A percentile compares a stretch with the other conserved stretches of the same genome.
Evolutionary conservation across 2,888 invertebrate species (phyloP).

Genomic region (Eupeodes latifasciatus): DNA sequence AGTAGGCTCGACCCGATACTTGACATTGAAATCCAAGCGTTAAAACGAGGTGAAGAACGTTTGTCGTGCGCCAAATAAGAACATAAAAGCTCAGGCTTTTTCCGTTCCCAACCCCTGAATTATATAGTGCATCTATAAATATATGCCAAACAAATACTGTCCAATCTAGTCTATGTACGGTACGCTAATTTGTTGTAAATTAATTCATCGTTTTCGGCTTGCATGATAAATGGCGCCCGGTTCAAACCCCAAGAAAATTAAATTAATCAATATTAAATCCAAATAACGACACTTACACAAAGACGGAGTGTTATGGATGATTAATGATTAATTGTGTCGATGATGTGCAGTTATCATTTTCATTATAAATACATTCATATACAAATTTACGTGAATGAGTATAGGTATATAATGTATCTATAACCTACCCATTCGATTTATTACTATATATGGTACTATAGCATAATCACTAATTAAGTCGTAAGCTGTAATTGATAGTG

Average conservation of each 20-base stretch:
- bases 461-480: constrained; percentile 68
- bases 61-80: constrained; percentile 49
- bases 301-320: constrained; percentile 56
- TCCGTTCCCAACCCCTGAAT: neutral
- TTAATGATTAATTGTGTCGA: constrained; percentile 70
- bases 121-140: neutral
- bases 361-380: constrained; percentile 2
- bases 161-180: constrained; percentile 35
- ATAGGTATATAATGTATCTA: too few species aligned
- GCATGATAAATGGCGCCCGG: constrained; percentile 42
- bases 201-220: constrained; percentile 68
- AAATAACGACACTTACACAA: neutral
- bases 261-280: constrained; percentile 66
- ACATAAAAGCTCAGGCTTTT: constrained; percentile 61
- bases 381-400: too few species aligned
- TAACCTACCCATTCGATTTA: too few species aligned
- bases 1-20: constrained; percentile 69
- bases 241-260: neutral
- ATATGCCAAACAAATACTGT: constrained; percentile 53
- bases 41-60: constrained; percentile 70
- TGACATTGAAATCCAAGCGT: constrained; percentile 70
- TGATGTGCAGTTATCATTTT: constrained; percentile 47
- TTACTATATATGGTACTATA: constrained; percentile 30
- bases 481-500: constrained; percentile 63
- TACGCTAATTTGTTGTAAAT: constrained; percentile 70